These are phyloP conservation scores for Cromileptes altivelis DNA, from an alignment of 2,113 vertebrate species.

Conservation along the genomic window DNA sequence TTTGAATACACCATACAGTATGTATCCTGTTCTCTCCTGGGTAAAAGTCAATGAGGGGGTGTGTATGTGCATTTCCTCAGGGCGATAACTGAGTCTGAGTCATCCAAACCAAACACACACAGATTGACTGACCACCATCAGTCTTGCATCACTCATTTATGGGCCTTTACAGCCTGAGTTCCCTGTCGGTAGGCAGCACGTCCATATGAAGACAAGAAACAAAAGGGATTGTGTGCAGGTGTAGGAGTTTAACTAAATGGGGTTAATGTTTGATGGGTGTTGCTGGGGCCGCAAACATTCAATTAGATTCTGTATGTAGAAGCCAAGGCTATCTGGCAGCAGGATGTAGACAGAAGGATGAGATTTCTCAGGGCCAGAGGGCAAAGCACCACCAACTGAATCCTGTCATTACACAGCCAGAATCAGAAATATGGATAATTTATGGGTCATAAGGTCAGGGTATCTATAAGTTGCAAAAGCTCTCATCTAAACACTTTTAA, in stretches of 20 bases:
- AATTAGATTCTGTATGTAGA: slow-evolving; percentile 22
- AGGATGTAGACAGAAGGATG: slow-evolving; percentile 21
- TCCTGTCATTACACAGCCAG: neutral
- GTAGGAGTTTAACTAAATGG: slow-evolving; percentile 15
- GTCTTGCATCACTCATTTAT: slow-evolving; percentile 9
- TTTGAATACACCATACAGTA: neutral
- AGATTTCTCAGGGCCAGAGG: slow-evolving; percentile 20
- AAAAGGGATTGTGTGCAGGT: slow-evolving; percentile 13
- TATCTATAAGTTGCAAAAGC: neutral
- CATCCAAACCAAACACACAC: slow-evolving; percentile 20
- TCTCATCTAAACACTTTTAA: neutral
- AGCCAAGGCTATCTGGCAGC: slow-evolving; percentile 36
- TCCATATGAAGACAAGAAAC: slow-evolving; percentile 4
- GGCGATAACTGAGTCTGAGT: slow-evolving; percentile 15
- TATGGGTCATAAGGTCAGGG: neutral
- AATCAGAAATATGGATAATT: slow-evolving; percentile 9
- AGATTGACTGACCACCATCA: neutral
- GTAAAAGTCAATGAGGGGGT: slow-evolving; percentile 14
- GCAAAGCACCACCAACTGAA: slow-evolving; percentile 3
- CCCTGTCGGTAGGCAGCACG: slow-evolving; percentile 12
- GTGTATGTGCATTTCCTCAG: slow-evolving; percentile 31
- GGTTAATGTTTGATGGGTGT: slow-evolving; percentile 16
- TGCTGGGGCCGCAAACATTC: neutral
- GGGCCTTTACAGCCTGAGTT: neutral
- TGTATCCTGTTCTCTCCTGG: neutral